These are phyloP conservation scores for Psilopogon haemacephalus DNA, from an alignment of 2,113 vertebrate genomes.

Conservation along the genomic window DNA sequence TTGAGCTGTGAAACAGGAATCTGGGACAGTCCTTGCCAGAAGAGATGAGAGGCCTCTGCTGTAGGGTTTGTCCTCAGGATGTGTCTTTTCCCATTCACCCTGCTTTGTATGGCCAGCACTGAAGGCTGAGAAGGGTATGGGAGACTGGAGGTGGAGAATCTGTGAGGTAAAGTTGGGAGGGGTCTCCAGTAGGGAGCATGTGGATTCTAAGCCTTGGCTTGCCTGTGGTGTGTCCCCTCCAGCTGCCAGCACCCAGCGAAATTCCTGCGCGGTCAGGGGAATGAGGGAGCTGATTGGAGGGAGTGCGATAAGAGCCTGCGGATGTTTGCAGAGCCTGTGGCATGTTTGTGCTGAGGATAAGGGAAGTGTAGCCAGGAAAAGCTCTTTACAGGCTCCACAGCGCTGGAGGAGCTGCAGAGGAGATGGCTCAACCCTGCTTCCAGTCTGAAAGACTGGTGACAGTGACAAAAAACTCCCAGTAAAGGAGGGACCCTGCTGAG, in stretches of 20 bases:
- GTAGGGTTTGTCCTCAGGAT: neutral
- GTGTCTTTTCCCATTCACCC: neutral
- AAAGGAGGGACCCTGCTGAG: neutral
- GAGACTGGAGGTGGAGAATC: neutral
- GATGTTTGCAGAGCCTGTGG: neutral
- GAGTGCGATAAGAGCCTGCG: neutral
- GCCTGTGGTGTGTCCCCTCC: fast-evolving
- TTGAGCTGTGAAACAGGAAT: fast-evolving
- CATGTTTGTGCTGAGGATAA: neutral
- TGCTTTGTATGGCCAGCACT: neutral
- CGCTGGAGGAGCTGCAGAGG: neutral
- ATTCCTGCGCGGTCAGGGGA: neutral
- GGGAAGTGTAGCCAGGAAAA: neutral
- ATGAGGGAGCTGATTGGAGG: neutral
- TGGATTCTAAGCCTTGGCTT: neutral
- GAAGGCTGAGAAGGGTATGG: neutral
- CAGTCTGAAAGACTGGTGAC: fast-evolving
- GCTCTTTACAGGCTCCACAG: neutral
- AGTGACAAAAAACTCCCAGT: neutral
- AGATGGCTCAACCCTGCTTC: fast-evolving
- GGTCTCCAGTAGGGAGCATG: neutral
- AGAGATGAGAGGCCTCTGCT: fast-evolving
- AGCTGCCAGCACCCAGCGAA: neutral
- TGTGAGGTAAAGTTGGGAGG: neutral
- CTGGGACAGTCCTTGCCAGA: neutral